Conservation (phyloP, 2,888 invertebrate species). For the Phlogophora meticulosa region DNA sequence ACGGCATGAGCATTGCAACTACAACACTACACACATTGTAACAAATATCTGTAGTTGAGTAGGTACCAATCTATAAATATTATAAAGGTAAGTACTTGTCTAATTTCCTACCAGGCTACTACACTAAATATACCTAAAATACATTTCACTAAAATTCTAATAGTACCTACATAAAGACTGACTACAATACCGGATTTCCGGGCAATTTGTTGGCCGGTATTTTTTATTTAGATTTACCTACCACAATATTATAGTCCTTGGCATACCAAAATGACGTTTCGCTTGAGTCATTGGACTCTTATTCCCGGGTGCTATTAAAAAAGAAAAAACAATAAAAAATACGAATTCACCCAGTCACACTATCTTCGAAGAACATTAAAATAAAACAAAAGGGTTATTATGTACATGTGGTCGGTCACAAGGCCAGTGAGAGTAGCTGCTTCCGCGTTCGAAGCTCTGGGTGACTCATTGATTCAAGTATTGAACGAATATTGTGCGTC, state of each 20-base stretch:
- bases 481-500: slow-evolving; percentile 24
- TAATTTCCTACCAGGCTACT: no score
- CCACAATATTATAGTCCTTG: background rate
- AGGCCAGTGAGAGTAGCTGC: slow-evolving; percentile 56
- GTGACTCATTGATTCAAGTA: slow-evolving; percentile 45
- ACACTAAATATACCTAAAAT: no score
- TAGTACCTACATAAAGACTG: no score
- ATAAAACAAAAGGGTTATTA: slow-evolving; percentile 26
- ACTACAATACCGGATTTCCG: no score
- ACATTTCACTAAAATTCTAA: no score
- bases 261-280: background rate
- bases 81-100: no score
- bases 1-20: no score
- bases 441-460: slow-evolving; percentile 46
- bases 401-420: slow-evolving; percentile 20
- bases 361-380: slow-evolving; percentile 20
- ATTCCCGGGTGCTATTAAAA: background rate
- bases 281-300: background rate
- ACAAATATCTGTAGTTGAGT: no score
- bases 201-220: background rate
- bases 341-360: background rate
- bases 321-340: slow-evolving; percentile 4
- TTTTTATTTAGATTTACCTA: background rate
- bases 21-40: no score
- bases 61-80: no score